Evolutionary conservation across 2,113 vertebrate species (phyloP).

Genomic region (Lipotes vexillifer): DNA sequence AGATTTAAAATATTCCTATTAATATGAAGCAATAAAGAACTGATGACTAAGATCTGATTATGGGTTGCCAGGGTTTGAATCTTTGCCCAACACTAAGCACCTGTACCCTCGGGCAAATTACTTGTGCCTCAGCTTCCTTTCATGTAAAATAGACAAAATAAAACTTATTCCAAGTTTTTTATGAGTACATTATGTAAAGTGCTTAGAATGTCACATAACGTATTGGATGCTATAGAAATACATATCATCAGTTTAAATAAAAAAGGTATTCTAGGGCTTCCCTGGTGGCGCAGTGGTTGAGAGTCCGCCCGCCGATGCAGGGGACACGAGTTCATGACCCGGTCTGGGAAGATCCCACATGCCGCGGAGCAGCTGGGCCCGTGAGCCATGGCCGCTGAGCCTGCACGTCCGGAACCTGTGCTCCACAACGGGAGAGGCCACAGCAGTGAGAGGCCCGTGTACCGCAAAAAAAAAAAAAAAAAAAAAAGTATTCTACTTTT

Average conservation of each 20-base stretch:
- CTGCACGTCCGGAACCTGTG: too few relatives aligned
- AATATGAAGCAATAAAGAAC: too few relatives aligned
- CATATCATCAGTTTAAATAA: not conserved
- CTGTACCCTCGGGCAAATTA: not conserved
- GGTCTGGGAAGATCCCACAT: too few relatives aligned
- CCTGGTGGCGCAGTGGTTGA: too few relatives aligned
- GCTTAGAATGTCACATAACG: not conserved
- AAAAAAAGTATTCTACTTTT: not conserved
- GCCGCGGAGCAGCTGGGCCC: too few relatives aligned
- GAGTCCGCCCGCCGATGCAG: too few relatives aligned
- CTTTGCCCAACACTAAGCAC: not conserved
- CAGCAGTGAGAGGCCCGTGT: too few relatives aligned
- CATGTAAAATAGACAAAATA: not conserved
- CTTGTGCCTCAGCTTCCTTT: not conserved
- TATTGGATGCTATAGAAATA: not conserved
- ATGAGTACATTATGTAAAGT: not conserved
- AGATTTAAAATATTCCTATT: not conserved
- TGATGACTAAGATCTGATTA: not conserved
- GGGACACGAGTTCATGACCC: too few relatives aligned
- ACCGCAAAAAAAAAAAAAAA: too few relatives aligned
- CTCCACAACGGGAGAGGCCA: too few relatives aligned
- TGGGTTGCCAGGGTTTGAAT: not conserved
- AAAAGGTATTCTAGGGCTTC: not conserved
- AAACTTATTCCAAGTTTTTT: not conserved
- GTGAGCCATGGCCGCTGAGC: too few relatives aligned